Evolutionary conservation across 1,140 invertebrate species (phyloP).

Genomic region (Drosophila parabipectinata): DNA sequence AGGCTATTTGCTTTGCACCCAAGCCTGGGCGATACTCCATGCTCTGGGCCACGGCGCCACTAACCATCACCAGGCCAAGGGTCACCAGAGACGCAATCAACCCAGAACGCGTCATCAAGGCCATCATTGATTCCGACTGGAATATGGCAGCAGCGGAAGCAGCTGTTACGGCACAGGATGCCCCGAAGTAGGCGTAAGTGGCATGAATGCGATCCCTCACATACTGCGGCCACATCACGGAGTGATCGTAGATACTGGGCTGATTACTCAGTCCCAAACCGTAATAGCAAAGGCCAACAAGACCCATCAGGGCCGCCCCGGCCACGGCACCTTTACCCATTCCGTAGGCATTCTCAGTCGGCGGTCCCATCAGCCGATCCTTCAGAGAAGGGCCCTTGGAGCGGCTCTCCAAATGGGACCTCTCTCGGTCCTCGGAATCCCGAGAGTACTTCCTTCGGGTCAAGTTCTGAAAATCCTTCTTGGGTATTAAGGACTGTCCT

Average conservation of each 20-base stretch:
- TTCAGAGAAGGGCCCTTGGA: constrained; percentile 57
- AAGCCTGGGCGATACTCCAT: constrained; percentile 93
- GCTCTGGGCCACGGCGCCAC: constrained; percentile 90
- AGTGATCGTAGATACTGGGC: constrained; percentile 92
- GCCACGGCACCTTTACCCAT: constrained; percentile 94
- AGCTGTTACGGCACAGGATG: constrained; percentile 92
- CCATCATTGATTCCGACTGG: constrained; percentile 91
- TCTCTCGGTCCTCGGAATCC: constrained; percentile 36
- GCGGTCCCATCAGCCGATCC: constrained; percentile 77
- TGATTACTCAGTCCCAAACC: constrained; percentile 93
- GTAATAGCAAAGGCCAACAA: constrained; percentile 97
- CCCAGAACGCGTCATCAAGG: constrained; percentile 89
- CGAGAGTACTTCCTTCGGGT: constrained; percentile 49
- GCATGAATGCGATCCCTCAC: constrained; percentile 94
- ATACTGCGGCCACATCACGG: constrained; percentile 96
- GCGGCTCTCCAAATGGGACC: constrained; percentile 46
- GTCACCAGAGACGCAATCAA: constrained; percentile 90
- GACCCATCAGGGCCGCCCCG: constrained; percentile 93
- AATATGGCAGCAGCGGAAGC: constrained; percentile 91
- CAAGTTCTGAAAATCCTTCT: constrained; percentile 3
- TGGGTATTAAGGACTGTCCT: constrained; percentile 13
- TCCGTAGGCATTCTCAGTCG: constrained; percentile 88
- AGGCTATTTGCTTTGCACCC: constrained; percentile 96
- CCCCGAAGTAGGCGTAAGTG: constrained; percentile 98
- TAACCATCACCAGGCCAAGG: constrained; percentile 95